phyloP scores from a whole-genome alignment of 2,888 invertebrate genomes.

The Plemyria rubiginata region DNA sequence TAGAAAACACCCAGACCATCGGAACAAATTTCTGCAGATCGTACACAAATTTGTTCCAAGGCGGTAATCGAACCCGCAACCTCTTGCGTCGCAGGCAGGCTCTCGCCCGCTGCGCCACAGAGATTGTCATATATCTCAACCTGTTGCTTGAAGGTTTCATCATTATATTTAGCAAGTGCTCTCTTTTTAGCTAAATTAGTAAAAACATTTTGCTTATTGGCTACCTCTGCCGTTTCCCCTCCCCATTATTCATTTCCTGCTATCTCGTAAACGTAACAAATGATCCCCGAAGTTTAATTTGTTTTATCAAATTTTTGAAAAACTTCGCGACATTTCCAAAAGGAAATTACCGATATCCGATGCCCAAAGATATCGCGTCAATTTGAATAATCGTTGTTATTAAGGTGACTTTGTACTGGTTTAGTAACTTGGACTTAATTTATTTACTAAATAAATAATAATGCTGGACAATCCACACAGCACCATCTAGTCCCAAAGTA shows the following conservation, averaged over 20 bases:
- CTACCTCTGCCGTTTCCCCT: neutral
- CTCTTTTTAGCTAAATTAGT: neutral
- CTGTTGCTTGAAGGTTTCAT: too few relatives aligned
- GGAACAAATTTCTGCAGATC: too few relatives aligned
- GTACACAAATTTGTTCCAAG: too few relatives aligned
- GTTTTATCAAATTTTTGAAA: slow-evolving; percentile 34
- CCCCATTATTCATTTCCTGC: slow-evolving; percentile 24
- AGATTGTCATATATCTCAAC: too few relatives aligned
- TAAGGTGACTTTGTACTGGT: slow-evolving; percentile 12
- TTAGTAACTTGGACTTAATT: slow-evolving; percentile 10
- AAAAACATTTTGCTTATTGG: slow-evolving; percentile 2
- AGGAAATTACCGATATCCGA: slow-evolving; percentile 40
- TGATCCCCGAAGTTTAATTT: slow-evolving; percentile 34
- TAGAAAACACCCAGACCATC: too few relatives aligned
- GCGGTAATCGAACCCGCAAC: too few relatives aligned
- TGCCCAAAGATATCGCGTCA: slow-evolving; percentile 25
- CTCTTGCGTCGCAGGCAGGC: too few relatives aligned
- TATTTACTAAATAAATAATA: too few relatives aligned
- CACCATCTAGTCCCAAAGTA: too few relatives aligned
- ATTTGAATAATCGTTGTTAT: slow-evolving; percentile 33
- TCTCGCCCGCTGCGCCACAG: too few relatives aligned
- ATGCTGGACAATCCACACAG: too few relatives aligned
- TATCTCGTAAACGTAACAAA: slow-evolving; percentile 28
- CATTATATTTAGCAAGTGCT: neutral
- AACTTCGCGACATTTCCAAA: slow-evolving; percentile 33